These are phyloP conservation scores for Pseudorhiza aurosa DNA, from an alignment of 30 jellyfish, hydroid and myxozoan species.

Conservation along the genomic window DNA sequence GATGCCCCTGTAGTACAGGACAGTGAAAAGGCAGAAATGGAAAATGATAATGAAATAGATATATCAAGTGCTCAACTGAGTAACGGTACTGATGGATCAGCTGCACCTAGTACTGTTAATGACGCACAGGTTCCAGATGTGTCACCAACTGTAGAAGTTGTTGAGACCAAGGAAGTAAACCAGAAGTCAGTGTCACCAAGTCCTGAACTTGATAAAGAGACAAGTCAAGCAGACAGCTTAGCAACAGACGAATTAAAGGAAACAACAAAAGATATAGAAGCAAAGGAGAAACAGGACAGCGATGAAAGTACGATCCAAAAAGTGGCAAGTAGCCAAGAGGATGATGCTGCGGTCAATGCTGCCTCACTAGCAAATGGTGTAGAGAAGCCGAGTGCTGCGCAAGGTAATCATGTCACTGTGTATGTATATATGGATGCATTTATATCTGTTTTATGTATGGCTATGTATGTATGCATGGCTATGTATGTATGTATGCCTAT, in stretches of 20 bases:
- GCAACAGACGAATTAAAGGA: background rate
- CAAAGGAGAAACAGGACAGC: background rate
- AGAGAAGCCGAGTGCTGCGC: slow-evolving; percentile 19
- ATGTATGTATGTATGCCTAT: too few relatives aligned
- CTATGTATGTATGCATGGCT: too few relatives aligned
- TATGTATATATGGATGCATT: background rate
- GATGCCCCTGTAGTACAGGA: background rate
- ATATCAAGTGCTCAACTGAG: background rate
- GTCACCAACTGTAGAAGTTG: background rate
- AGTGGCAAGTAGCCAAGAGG: background rate
- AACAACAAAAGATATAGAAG: background rate
- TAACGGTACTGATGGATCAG: background rate
- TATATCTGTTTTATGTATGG: too few relatives aligned
- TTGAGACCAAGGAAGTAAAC: background rate
- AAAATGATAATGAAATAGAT: background rate
- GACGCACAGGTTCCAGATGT: background rate
- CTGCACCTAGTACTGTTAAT: background rate
- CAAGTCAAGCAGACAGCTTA: background rate
- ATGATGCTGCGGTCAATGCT: slow-evolving; percentile 1
- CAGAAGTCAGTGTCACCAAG: background rate
- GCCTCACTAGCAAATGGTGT: slow-evolving; percentile 15
- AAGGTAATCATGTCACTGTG: background rate
- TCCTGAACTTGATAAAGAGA: background rate
- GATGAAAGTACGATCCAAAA: background rate
- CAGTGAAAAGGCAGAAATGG: background rate